phyloP scores from a whole-genome alignment of 1,140 invertebrate genomes.

The Acromyrmex charruanus region DNA sequence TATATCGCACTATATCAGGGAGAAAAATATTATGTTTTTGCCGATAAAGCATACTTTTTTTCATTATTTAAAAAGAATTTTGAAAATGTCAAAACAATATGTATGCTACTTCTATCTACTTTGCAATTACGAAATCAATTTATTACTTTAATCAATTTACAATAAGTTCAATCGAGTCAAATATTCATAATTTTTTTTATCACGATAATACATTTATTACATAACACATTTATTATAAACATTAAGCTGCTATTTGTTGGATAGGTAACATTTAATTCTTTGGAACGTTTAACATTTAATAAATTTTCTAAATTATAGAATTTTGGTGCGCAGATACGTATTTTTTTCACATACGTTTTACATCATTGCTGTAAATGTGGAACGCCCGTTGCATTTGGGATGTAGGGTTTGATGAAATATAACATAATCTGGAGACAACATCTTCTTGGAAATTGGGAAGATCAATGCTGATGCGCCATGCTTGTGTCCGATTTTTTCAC shows the following conservation, averaged over 20 bases:
- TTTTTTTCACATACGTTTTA: neutral
- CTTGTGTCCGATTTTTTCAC: slow-evolving; percentile 58
- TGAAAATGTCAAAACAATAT: slow-evolving; percentile 81
- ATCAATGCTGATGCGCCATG: slow-evolving; percentile 62
- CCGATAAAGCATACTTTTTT: slow-evolving; percentile 63
- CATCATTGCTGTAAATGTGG: neutral
- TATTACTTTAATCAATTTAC: slow-evolving; percentile 20
- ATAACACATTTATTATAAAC: slow-evolving; percentile 20
- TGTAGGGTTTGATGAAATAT: slow-evolving; percentile 31
- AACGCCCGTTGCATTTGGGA: neutral
- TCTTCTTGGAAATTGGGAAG: slow-evolving; percentile 69
- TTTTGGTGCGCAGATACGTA: neutral
- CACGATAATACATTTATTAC: slow-evolving; percentile 26
- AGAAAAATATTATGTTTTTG: slow-evolving; percentile 30
- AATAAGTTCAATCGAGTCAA: neutral
- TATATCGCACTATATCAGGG: neutral
- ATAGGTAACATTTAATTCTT: neutral
- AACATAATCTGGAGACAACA: slow-evolving; percentile 18
- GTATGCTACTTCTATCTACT: slow-evolving; percentile 84
- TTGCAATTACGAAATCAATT: slow-evolving; percentile 69
- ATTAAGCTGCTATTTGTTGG: neutral
- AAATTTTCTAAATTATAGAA: neutral
- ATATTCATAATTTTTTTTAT: neutral
- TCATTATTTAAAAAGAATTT: slow-evolving; percentile 84
- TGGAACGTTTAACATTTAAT: neutral